phyloP scores from a whole-genome alignment of 2,797 vertebrate species.

The Masticophis lateralis region DNA sequence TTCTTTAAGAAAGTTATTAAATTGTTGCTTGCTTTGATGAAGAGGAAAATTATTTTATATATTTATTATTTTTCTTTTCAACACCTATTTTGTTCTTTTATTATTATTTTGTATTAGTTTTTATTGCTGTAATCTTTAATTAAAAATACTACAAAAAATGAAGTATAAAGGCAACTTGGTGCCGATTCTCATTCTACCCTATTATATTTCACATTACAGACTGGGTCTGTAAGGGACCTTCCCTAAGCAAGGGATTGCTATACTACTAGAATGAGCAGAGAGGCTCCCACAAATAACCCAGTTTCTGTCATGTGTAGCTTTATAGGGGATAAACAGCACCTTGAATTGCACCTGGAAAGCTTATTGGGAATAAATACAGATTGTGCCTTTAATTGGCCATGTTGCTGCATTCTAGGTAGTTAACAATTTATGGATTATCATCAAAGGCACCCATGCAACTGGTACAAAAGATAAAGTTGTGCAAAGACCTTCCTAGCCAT shows the following conservation, averaged over 20 bases:
- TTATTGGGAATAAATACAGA: not conserved
- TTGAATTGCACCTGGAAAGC: not conserved
- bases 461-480: not conserved
- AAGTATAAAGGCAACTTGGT: not conserved
- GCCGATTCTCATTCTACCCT: not conserved
- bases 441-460: not conserved
- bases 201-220: not conserved
- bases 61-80: not conserved
- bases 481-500: not conserved
- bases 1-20: not conserved
- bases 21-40: not conserved
- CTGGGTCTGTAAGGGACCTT: not conserved
- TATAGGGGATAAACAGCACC: not conserved
- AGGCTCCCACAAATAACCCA: not conserved
- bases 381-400: not conserved
- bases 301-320: not conserved
- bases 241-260: not conserved
- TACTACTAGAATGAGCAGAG: not conserved
- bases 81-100: not conserved
- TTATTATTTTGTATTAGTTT: not conserved
- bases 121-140: not conserved
- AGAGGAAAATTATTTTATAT: not conserved
- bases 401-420: not conserved
- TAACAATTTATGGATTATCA: not conserved
- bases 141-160: not conserved